A percentile compares a stretch with the other conserved stretches of the same genome.
Conservation (phyloP, 2,888 invertebrate species). For the Meteorus colon region DNA sequence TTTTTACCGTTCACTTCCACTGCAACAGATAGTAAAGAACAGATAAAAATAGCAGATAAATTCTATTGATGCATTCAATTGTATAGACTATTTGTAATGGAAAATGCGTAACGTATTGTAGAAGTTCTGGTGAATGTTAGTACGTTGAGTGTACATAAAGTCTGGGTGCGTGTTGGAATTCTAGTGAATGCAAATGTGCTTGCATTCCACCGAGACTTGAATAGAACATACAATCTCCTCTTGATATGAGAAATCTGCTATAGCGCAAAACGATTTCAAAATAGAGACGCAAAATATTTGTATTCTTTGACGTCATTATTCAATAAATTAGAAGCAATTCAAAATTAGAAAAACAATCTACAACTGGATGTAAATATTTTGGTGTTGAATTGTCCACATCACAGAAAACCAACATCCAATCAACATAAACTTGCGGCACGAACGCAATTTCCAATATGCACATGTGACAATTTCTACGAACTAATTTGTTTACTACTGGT, state of each 20-base stretch:
- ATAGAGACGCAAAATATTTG: background rate
- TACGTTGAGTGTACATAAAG: background rate
- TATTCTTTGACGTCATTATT: no score
- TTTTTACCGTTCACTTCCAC: constrained; percentile 63
- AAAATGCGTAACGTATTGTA: background rate
- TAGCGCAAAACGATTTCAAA: background rate
- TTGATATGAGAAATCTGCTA: background rate
- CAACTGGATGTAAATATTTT: no score
- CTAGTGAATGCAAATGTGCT: background rate
- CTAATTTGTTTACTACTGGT: constrained; percentile 55
- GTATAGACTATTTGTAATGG: background rate
- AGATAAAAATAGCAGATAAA: background rate
- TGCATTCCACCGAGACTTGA: background rate
- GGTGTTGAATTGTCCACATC: no score
- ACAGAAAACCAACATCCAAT: background rate
- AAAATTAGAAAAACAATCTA: no score
- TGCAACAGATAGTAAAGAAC: constrained; percentile 45
- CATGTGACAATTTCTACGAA: constrained; percentile 41
- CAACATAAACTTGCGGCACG: background rate
- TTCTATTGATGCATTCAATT: background rate
- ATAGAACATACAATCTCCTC: background rate
- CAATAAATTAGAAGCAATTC: no score
- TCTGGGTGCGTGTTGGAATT: background rate
- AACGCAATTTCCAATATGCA: background rate
- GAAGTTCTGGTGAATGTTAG: background rate